Evolutionary conservation across 1,140 invertebrate genomes (phyloP).

Genomic region (Drosophila willistoni): DNA sequence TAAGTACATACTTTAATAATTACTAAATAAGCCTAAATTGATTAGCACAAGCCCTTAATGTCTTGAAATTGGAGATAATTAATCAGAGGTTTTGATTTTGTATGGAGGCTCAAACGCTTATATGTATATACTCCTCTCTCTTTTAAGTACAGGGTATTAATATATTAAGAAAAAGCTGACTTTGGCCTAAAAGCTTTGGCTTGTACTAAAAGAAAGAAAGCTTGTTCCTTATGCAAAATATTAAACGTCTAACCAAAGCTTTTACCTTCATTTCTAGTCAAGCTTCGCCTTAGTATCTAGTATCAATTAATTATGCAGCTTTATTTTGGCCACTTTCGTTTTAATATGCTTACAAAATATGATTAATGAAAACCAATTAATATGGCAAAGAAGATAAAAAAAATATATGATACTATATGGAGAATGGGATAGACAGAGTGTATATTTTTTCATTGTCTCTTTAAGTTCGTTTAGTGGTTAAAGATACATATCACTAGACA

Average conservation of each 20-base stretch:
- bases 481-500: neutral
- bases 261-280: neutral
- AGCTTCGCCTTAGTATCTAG: constrained; percentile 25
- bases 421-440: neutral
- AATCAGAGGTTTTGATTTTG: no score
- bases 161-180: neutral
- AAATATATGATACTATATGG: constrained; percentile 28
- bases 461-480: neutral
- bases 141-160: neutral
- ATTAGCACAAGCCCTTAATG: no score
- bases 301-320: constrained; percentile 60
- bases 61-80: no score
- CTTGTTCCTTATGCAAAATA: neutral
- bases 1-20: no score
- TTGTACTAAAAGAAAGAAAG: neutral
- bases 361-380: constrained; percentile 73
- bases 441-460: neutral
- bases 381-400: constrained; percentile 40
- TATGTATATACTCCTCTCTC: no score
- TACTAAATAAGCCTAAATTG: no score
- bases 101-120: no score
- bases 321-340: constrained; percentile 44
- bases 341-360: constrained; percentile 59
- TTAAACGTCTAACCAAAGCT: neutral
- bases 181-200: neutral